Conservation (phyloP, 2,888 invertebrate species). For the Drosophila anomalipes region DNA sequence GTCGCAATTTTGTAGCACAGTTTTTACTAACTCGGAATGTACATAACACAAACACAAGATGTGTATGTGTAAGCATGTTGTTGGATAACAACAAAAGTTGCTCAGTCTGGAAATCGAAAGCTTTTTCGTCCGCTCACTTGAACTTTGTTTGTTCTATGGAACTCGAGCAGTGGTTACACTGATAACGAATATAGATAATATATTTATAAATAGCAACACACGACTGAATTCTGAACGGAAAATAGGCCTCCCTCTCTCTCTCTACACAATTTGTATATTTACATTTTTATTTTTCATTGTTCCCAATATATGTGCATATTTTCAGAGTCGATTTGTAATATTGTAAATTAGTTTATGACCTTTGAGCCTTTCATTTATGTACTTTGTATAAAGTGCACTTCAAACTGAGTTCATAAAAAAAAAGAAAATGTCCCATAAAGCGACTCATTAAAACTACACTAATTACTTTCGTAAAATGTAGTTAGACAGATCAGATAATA, state of each 20-base stretch:
- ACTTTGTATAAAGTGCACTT: conserved; percentile 10
- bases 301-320: not conserved
- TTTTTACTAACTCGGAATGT: conserved; percentile 7
- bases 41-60: conserved; percentile 2
- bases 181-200: conserved; percentile 62
- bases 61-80: conserved; percentile 5
- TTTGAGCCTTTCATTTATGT: conserved; percentile 27
- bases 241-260: too few relatives aligned
- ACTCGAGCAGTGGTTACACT: conserved; percentile 18
- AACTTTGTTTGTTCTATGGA: conserved; percentile 53
- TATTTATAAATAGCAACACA: conserved; percentile 5
- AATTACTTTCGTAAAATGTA: conserved; percentile 2
- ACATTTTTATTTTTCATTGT: not conserved
- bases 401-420: not conserved
- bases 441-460: not conserved
- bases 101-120: conserved; percentile 29
- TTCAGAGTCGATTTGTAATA: not conserved
- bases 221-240: not conserved
- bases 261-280: not conserved
- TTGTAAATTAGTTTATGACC: conserved; percentile 22
- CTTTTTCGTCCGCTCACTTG: conserved; percentile 47
- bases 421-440: not conserved
- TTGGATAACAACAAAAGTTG: conserved; percentile 4
- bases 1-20: conserved; percentile 28
- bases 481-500: not conserved